These are phyloP conservation scores for Gymnosoma rotundatum DNA, from an alignment of 2,888 invertebrate species.

Conservation along the genomic window DNA sequence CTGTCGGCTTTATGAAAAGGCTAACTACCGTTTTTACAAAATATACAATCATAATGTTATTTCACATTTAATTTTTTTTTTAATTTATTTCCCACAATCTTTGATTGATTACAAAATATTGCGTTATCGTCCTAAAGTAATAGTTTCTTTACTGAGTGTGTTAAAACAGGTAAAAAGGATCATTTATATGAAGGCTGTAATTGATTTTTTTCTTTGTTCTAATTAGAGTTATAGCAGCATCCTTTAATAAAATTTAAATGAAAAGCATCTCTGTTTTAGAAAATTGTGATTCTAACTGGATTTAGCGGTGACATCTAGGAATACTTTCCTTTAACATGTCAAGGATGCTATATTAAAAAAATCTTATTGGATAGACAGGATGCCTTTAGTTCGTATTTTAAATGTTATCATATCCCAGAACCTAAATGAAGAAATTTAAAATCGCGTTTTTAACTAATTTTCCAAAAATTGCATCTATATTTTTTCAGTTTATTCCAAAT, in stretches of 20 bases:
- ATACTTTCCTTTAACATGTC: background rate
- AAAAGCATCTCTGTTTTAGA: slow-evolving; percentile 19
- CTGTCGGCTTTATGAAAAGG: slow-evolving; percentile 1
- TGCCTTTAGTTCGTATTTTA: too few relatives aligned
- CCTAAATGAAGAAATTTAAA: too few relatives aligned
- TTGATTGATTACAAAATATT: slow-evolving; percentile 64
- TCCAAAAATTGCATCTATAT: too few relatives aligned
- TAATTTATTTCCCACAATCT: slow-evolving; percentile 33
- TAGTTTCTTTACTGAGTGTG: background rate
- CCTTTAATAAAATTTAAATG: slow-evolving; percentile 9
- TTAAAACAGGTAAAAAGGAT: slow-evolving; percentile 26
- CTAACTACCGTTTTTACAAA: slow-evolving; percentile 65
- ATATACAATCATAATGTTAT: slow-evolving; percentile 8
- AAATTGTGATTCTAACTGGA: background rate
- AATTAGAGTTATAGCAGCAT: slow-evolving; percentile 36
- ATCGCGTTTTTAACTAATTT: too few relatives aligned
- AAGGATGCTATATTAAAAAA: slow-evolving; percentile 2
- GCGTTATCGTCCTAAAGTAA: background rate
- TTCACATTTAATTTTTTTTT: slow-evolving; percentile 18
- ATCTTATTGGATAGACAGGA: slow-evolving; percentile 12
- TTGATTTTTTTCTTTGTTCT: background rate
- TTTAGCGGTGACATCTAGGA: slow-evolving; percentile 40
- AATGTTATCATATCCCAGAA: too few relatives aligned
- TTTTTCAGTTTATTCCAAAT: too few relatives aligned
- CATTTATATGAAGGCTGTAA: too few relatives aligned